These are phyloP conservation scores for Drosophila conformis DNA, from an alignment of 2,888 invertebrate species.

Conservation along the genomic window DNA sequence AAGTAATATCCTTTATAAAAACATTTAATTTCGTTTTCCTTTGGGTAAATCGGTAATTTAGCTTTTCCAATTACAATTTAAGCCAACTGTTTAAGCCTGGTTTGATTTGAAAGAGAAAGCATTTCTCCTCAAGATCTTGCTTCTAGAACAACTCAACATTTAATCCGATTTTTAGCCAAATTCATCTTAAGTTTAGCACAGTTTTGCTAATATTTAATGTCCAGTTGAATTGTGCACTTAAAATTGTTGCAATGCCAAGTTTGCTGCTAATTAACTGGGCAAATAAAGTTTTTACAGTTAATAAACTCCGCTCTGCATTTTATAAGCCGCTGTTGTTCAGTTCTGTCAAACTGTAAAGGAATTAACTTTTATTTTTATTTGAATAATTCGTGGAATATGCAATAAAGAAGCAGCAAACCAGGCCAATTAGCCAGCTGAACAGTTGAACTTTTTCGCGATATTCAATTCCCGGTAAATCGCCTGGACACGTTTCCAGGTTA, in stretches of 20 bases:
- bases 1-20: too few relatives aligned
- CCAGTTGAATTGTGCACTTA: background rate
- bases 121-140: background rate
- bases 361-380: background rate
- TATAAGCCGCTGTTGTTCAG: background rate
- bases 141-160: background rate
- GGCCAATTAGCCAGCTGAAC: background rate
- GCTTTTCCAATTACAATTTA: background rate
- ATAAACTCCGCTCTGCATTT: background rate
- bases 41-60: too few relatives aligned
- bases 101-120: background rate
- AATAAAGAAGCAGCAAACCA: background rate
- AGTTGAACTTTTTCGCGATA: background rate
- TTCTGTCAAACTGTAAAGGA: background rate
- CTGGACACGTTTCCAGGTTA: background rate
- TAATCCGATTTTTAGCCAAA: background rate
- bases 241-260: background rate
- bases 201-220: rapidly evolving
- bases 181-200: background rate
- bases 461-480: background rate
- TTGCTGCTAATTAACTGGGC: background rate
- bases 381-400: background rate
- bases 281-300: background rate
- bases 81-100: background rate
- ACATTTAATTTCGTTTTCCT: too few relatives aligned